Base-by-base conservation (phyloP, 2,113 vertebrate genomes). In the Rhinolophus ferrumequinum region DNA sequence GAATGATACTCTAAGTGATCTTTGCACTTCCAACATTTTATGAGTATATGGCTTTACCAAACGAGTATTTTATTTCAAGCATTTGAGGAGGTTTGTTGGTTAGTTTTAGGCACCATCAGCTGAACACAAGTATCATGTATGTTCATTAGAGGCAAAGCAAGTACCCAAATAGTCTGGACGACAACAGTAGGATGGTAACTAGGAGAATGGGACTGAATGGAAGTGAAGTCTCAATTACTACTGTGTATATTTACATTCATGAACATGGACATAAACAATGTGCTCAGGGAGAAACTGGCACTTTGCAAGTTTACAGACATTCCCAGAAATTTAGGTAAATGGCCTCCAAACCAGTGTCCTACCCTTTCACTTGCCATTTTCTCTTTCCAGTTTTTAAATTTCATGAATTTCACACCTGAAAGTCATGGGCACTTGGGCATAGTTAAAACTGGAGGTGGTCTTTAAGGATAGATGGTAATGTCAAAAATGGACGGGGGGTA, bases 361-460 rank as follows among this genome's bases (percentile, higher is more conserved):
- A 35, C 8, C 58, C n/a, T 86, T 77, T 41, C 26, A 77, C 44
- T 73, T 87, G 41, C n/a, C 22, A 58, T 50, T 66, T 93, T 95
- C 58, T 86, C 66, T 77, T 87, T 75, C 90, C 7, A 30, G 54
- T 79, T 88, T 88, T 64, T 93, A 79, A 87, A 83, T 58, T 52
- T 72, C 58, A 89, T 30, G 21, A 77, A 64, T 87, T 90, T 92
- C 79, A 96, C 8, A 94, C 1, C 18, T 56, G 12, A 69, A 89
- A 90, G 33, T 73, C 81, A 91, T 12, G 14, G 9, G 33, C 30
- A 91, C 58, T 73, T 69, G 21, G 30, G 75, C 67, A 80, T 50
- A 88, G n/a, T 56, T 91, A 93, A 95, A 93, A 88, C 2, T 52
- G 72, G 18, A 81, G 16, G 13, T 62, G 26, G 64, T 83, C 72